A percentile compares a stretch with the other conserved stretches of the same genome.
Evolutionary conservation across 2,113 vertebrate genomes (phyloP).

Genomic region (Coturnix japonica): DNA sequence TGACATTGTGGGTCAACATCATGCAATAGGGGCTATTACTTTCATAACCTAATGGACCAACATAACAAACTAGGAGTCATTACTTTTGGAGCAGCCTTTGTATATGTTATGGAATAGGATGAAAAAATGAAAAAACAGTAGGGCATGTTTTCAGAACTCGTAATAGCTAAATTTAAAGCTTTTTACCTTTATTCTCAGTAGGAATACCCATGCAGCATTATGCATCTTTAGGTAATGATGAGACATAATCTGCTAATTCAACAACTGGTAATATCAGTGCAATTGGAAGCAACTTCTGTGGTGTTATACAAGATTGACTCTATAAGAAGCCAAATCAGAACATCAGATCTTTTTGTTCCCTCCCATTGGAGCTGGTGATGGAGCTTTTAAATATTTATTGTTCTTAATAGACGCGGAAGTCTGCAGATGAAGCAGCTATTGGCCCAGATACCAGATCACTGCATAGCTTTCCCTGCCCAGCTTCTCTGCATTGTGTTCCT

Average conservation of each 20-base stretch:
- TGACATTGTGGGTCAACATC: too few species aligned
- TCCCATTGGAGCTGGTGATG: neutral
- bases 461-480: neutral
- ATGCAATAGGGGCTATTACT: too few species aligned
- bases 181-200: neutral
- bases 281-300: neutral
- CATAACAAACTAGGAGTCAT: too few species aligned
- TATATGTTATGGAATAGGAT: neutral
- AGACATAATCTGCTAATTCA: neutral
- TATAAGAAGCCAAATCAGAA: constrained; percentile 5
- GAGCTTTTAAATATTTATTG: constrained; percentile 61
- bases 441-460: constrained; percentile 15
- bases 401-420: neutral
- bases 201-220: neutral
- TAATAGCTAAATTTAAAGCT: neutral
- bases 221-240: neutral
- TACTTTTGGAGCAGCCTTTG: too few species aligned
- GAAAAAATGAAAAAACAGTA: too few species aligned
- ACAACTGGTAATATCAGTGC: neutral
- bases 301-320: neutral
- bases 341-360: constrained; percentile 5
- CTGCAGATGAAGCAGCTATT: neutral
- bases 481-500: neutral
- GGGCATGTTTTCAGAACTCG: neutral
- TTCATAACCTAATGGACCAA: too few species aligned